Conservation (phyloP, 1,140 invertebrate species). For the Zaprionus ornatus region DNA sequence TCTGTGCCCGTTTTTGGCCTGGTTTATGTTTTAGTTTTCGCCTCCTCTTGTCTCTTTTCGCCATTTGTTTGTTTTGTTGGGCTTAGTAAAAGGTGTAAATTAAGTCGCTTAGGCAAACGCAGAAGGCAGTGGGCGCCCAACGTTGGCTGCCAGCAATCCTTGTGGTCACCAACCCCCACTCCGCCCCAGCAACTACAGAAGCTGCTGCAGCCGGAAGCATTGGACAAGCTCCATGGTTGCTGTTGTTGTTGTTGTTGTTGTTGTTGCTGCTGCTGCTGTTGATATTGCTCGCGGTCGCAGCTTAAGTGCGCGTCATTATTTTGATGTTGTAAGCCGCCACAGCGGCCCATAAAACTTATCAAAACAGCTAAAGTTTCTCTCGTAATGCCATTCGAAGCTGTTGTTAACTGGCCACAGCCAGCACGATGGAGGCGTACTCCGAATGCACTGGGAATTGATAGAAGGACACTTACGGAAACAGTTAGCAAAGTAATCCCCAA, state of each 20-base stretch:
- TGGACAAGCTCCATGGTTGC: conserved; percentile 15
- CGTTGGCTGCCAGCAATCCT: conserved; percentile 24
- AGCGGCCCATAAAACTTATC: conserved; percentile 61
- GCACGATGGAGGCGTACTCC: not conserved
- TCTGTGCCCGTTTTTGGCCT: conserved; percentile 50
- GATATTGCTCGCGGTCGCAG: conserved; percentile 25
- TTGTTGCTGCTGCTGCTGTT: conserved; percentile 1
- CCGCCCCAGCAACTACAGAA: not conserved
- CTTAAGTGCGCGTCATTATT: conserved; percentile 72
- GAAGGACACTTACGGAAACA: not conserved
- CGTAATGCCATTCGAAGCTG: conserved; percentile 20
- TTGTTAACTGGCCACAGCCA: conserved; percentile 19
- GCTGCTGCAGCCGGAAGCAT: conserved; percentile 11
- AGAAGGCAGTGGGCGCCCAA: not conserved
- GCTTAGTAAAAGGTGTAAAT: conserved; percentile 77
- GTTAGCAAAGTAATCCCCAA: not conserved
- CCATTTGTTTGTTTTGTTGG: conserved; percentile 62
- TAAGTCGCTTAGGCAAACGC: conserved; percentile 71
- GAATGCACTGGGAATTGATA: not conserved
- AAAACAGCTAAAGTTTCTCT: conserved; percentile 47
- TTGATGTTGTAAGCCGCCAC: conserved; percentile 48
- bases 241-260: conserved; percentile 17
- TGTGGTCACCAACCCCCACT: not conserved
- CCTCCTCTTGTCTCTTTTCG: not conserved
- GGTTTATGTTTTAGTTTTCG: conserved; percentile 49